Base-by-base conservation (phyloP, 2,797 vertebrate genomes). In the Buceros bicornis region DNA sequence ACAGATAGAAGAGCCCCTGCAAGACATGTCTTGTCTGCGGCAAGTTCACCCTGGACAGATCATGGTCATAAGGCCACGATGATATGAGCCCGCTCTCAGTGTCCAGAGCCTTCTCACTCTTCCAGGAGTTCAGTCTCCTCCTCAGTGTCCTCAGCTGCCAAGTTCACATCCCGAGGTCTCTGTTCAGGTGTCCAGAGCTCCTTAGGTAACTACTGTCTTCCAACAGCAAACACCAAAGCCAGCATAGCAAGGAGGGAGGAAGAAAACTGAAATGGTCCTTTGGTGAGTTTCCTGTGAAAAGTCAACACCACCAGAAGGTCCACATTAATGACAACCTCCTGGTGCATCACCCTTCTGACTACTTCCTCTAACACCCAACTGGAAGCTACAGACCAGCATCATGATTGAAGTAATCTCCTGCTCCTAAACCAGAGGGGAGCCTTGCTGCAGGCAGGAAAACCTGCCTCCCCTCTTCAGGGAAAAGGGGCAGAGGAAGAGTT, bases 41-140 rank as follows among this genome's bases (percentile, higher is more conserved):
- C 1, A 5, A 54, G 42, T 35, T 88, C 47, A 60, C 16, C 21
- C 50, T 45, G 29, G 58, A 28, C 28, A 62, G 29, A 66, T 48
- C 31, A 74, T 1, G 35, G 50, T 37, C 57, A 26, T n/a, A 82
- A 56, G 45, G 28, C 45, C 54, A 76, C 6, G 29, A 72, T 21
- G 45, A 19, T 47, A 33, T 1, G 1, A 0, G 1, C 3, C 3
- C 28, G 45, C 37, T 58, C 33, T 31, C 73, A 16, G 3, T 10
- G 16, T 48, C 58, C 58, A 62, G 58, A 84, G 66, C 21, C 28
- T 90, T 69, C 77, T 58, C 22, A 40, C 8, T 15, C 62, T 72
- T 72, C 42, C 13, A 76, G 54, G 12, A 69, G 11, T 3, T 1
- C 53, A 58, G 35, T 20, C 21, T 70, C 31, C 40, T 60, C 28